These are phyloP conservation scores for Cossypha heuglini DNA, from an alignment of 2,797 vertebrate genomes.

Conservation along the genomic window DNA sequence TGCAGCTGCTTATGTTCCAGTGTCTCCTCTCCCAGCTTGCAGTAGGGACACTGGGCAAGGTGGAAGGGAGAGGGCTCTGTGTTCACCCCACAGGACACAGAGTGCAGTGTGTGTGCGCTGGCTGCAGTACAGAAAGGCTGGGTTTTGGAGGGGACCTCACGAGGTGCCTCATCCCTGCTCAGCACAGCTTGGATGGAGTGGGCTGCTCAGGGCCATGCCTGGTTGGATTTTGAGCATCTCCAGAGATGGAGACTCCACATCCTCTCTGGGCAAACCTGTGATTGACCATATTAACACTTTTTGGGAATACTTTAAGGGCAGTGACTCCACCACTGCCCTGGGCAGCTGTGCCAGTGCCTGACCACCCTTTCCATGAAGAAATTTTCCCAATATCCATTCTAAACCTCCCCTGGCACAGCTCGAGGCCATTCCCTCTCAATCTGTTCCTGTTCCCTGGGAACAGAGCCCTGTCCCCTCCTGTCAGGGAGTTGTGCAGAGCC, in stretches of 20 bases:
- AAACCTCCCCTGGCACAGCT: accelerated
- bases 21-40: neutral
- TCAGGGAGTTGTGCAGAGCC: neutral
- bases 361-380: neutral
- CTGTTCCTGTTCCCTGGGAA: neutral
- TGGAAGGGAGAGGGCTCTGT: neutral
- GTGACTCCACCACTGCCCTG: neutral
- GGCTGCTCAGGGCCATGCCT: neutral
- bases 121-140: neutral
- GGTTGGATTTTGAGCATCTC: neutral
- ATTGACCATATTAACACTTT: neutral
- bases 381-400: neutral
- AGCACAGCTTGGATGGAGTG: neutral
- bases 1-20: neutral
- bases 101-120: neutral
- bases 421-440: accelerated
- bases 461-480: neutral
- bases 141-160: neutral
- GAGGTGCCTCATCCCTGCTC: neutral
- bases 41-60: neutral
- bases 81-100: accelerated
- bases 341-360: neutral
- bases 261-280: neutral
- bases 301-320: neutral
- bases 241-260: too few species aligned